Percentiles rank a stretch among this genome's conserved stretches.
phyloP scores from a whole-genome alignment of 2,113 vertebrate genomes.

The Orientallactaga bullata region DNA sequence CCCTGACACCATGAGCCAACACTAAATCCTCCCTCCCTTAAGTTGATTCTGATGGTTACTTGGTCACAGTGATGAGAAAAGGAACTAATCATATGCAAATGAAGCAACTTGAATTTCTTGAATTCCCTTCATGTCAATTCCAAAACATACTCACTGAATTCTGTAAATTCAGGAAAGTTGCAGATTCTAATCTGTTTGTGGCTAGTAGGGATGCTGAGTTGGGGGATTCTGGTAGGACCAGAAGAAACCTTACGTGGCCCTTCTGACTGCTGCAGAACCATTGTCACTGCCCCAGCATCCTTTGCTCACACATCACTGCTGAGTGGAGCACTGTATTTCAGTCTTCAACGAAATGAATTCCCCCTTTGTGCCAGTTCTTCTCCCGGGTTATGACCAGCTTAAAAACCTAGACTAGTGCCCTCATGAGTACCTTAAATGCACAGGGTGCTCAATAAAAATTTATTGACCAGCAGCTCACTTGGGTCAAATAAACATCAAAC shows the following conservation, averaged over 20 bases:
- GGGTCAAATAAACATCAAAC: background rate
- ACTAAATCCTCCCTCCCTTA: background rate
- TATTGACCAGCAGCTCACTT: background rate
- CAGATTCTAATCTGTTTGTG: background rate
- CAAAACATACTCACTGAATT: background rate
- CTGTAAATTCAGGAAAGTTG: background rate
- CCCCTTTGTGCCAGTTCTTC: background rate
- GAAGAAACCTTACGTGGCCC: background rate
- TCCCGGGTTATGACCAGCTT: constrained; percentile 29
- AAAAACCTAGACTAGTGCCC: background rate
- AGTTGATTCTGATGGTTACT: background rate
- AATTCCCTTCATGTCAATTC: background rate
- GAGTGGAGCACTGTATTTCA: background rate
- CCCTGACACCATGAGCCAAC: background rate
- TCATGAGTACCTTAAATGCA: background rate
- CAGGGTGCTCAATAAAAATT: constrained; percentile 8
- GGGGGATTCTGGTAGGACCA: background rate
- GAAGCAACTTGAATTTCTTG: background rate
- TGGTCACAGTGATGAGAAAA: constrained; percentile 2
- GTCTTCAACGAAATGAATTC: constrained; percentile 25
- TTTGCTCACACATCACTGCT: background rate
- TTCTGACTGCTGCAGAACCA: background rate
- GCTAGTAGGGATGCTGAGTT: background rate
- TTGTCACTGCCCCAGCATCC: background rate
- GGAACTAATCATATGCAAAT: background rate